Conservation (phyloP, 2,113 vertebrate genomes). For the Anolis carolinensis region DNA sequence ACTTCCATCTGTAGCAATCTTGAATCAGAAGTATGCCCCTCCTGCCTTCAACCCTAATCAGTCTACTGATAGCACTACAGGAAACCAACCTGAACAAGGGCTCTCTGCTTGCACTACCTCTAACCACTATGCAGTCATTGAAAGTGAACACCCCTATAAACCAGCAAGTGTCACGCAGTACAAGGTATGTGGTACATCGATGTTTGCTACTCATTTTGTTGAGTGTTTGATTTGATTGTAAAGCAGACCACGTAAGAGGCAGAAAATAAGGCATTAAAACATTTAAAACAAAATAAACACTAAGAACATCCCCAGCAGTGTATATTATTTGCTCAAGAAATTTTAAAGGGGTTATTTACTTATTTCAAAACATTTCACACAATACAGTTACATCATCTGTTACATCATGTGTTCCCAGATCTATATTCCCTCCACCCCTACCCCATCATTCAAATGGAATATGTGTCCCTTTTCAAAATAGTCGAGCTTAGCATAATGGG, state of each 20-base stretch:
- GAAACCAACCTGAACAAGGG: slow-evolving; percentile 95
- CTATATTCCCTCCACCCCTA: no score
- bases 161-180: slow-evolving; percentile 93
- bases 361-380: no score
- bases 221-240: background rate
- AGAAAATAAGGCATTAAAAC: background rate
- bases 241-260: background rate
- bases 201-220: accelerated
- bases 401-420: no score
- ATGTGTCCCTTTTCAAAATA: background rate
- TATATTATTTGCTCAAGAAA: background rate
- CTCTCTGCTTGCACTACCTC: slow-evolving; percentile 97
- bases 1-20: slow-evolving; percentile 91
- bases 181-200: slow-evolving; percentile 77
- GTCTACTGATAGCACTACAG: slow-evolving; percentile 97
- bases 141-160: slow-evolving; percentile 98
- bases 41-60: slow-evolving; percentile 99
- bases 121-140: slow-evolving; percentile 92
- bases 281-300: background rate
- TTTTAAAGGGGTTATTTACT: background rate
- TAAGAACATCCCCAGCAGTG: background rate
- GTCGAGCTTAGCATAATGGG: background rate
- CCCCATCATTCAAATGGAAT: background rate
- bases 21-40: slow-evolving; percentile 98
- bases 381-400: no score